These are phyloP conservation scores for Machaerirhynchus nigripectus DNA, from an alignment of 2,113 vertebrate genomes.

Conservation along the genomic window DNA sequence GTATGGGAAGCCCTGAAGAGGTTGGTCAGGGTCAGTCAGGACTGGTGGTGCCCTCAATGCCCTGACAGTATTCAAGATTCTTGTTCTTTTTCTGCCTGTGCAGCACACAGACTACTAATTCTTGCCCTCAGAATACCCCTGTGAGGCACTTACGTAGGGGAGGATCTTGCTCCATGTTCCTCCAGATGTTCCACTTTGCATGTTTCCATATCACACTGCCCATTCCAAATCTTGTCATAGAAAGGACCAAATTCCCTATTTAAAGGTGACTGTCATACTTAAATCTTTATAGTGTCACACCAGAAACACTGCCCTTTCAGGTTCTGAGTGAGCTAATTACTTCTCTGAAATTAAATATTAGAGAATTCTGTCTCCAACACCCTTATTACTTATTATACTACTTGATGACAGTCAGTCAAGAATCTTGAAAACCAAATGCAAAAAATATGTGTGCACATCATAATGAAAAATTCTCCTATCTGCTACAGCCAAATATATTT, in stretches of 20 bases:
- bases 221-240: not conserved
- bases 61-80: not conserved
- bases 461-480: not conserved
- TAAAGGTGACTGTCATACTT: not conserved
- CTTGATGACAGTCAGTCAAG: not conserved
- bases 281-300: not conserved
- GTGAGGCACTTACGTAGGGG: fast-evolving
- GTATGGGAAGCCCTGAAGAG: not conserved
- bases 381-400: not conserved
- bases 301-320: not conserved
- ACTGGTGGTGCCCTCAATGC: not conserved
- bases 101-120: not conserved
- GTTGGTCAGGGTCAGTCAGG: not conserved
- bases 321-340: not conserved
- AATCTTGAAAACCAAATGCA: not conserved
- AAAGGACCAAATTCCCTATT: not conserved
- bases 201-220: not conserved
- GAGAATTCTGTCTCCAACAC: not conserved
- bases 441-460: not conserved
- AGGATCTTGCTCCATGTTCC: not conserved
- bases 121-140: not conserved
- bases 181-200: not conserved
- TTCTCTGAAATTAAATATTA: not conserved
- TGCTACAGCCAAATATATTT: not conserved
- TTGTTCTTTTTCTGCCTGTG: not conserved